Base-by-base conservation (phyloP, 2,888 invertebrate species). In the Ornithoptera alexandrae region DNA sequence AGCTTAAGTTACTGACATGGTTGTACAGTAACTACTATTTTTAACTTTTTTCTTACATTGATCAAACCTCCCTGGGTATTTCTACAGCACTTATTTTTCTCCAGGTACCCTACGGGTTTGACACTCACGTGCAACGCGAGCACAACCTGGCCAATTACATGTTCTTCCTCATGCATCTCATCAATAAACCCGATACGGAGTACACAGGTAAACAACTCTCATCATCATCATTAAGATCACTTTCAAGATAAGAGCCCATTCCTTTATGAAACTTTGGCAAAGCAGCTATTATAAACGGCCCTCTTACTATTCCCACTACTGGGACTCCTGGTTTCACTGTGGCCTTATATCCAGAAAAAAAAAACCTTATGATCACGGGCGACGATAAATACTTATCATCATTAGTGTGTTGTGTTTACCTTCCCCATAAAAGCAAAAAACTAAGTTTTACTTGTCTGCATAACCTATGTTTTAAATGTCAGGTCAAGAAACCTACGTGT, bases 161-260 rank as follows among this genome's bases (percentile, higher is more conserved):
- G 99, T 94, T 99, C 95, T 99, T 99, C 96, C 95, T 99, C 72
- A 99, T 99, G 99, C 99, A 99, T 94, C 95, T 99, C 83, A 99
- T 99, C 85, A 99, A 99, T 88, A 99, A 99, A 93, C 99, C 99
- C 24, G 99, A 99, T 85, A 99, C 99, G 0, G 99, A 99, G 85
- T 99, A 99, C 86, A 99, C 99, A 1, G 93, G 93, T 93, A 70
- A n/a, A 53, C 1, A n/a, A 4, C 5, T 1, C 5, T n/a, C 53
- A 53, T n/a, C n/a, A 53, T 53, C 18, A 7, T 53, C 1, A n/a
- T 53, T 53, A 12, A n/a, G 3, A 53, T 18, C 6, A 53, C n/a
- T n/a, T 7, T 53, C 53, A 7, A 18, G 15, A n/a, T n/a, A 53
- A 53, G 53, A n/a, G 53, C 46, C 15, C 39, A 39, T 39, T 39